Base-by-base conservation (phyloP, 1,140 invertebrate genomes). In the Drosophila arawakana region DNA sequence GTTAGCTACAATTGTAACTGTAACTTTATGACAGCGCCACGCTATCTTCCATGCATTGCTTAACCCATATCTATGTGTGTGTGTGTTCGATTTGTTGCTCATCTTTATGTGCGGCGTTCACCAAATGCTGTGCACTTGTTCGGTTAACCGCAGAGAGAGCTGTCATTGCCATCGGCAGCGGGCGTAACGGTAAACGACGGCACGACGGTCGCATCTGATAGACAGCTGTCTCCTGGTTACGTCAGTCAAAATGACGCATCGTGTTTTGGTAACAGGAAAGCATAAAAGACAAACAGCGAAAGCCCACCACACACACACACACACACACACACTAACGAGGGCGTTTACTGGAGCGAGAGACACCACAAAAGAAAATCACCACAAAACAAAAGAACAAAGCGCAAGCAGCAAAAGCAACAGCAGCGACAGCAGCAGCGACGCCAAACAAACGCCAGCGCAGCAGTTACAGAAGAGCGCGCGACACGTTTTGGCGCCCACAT, bases 171-270 rank as follows among this genome's bases (percentile, higher is more conserved):
- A 78, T 80, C 90, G 85, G 82, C 75, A 70, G 78, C 82, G 76
- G 78, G 80, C 72, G 76, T 89, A 86, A 86, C 80, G 83, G 79
- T 88, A 74, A 80, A 73, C 75, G 75, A 73, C 66, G 65, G 37
- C 55, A 65, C 82, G 79, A 78, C 80, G 71, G 67, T 78, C 78
- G 65, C 83, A 77, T 69, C 84, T 90, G 85, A 88, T 91, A 91
- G 91, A 92, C 91, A 92, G 91, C 90, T 92, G 91, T 92, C 91
- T 91, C 73, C 76, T 65, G 82, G 86, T 90, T 92, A 90, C 90
- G 91, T 92, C 91, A 91, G 91, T 92, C 91, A 92, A 92, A 92
- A 90, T 92, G 91, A 92, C 91, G 91, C 91, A 92, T 92, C 89
- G 91, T 91, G 86, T 92, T 92, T 91, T 90, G 80, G 90, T 91